Conservation (phyloP, 2,888 invertebrate genomes). For the Sinelater perroti region DNA sequence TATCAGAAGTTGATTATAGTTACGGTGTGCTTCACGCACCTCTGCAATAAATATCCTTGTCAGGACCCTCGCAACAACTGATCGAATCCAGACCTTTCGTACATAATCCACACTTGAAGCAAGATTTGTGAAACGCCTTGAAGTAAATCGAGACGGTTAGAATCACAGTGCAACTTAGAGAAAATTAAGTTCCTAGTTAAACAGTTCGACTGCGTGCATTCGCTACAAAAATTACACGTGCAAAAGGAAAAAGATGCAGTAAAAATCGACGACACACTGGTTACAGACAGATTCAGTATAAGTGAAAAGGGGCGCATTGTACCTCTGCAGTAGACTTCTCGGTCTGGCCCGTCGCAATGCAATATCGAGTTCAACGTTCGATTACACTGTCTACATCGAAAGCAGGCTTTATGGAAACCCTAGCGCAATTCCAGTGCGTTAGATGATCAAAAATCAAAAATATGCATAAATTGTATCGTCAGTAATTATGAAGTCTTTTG, state of each 20-base stretch:
- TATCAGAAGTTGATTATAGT: conserved; percentile 12
- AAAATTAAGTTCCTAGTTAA: conserved; percentile 4
- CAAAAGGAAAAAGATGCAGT: conserved; percentile 4
- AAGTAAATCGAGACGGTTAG: conserved; percentile 55
- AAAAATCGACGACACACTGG: conserved; percentile 19
- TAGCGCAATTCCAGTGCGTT: conserved; percentile 55
- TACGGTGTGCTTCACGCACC: conserved; percentile 67
- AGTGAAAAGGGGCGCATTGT: conserved; percentile 49
- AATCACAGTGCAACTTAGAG: conserved; percentile 16
- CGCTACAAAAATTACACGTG: conserved; percentile 22
- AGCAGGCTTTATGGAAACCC: conserved; percentile 91
- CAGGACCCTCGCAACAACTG: conserved; percentile 92
- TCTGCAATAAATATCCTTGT: conserved; percentile 97
- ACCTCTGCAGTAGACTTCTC: conserved; percentile 93
- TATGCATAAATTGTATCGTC: too few species aligned
- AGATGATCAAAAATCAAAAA: not conserved
- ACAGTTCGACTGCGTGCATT: conserved; percentile 8
- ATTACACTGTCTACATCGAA: conserved; percentile 87
- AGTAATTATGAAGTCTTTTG: too few species aligned
- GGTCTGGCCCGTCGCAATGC: conserved; percentile 93
- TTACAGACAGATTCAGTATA: conserved; percentile 7
- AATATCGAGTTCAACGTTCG: conserved; percentile 86
- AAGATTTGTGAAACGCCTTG: conserved; percentile 91
- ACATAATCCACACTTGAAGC: conserved; percentile 92
- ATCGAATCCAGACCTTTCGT: conserved; percentile 88